Conservation (phyloP, 2,797 vertebrate genomes). For the Pristis pectinata region DNA sequence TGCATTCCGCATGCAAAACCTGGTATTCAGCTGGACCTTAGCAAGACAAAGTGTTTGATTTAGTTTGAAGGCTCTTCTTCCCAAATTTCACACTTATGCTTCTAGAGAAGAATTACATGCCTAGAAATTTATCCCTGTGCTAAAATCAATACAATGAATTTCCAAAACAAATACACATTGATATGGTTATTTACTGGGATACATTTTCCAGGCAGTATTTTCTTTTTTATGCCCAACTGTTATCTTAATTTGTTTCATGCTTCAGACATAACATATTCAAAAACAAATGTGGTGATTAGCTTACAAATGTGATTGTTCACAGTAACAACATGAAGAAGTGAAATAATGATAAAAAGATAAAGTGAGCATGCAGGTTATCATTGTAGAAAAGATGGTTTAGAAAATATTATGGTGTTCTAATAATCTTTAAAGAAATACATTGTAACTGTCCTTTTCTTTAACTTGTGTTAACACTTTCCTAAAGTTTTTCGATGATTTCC, state of each 20-base stretch:
- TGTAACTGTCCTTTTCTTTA: background rate
- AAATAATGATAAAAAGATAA: background rate
- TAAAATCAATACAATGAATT: too few species aligned
- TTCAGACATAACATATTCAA: background rate
- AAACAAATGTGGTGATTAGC: background rate
- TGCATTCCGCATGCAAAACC: background rate
- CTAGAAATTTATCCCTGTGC: too few species aligned
- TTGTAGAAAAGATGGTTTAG: background rate
- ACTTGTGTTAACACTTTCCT: background rate
- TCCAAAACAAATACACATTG: too few species aligned
- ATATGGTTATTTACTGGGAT: too few species aligned
- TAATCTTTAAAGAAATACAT: background rate
- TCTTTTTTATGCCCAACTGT: background rate
- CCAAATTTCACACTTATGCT: background rate
- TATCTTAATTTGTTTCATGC: background rate
- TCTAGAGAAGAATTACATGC: background rate
- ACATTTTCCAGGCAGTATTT: background rate
- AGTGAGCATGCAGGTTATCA: background rate
- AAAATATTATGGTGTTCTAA: background rate
- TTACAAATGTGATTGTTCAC: background rate
- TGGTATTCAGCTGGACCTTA: background rate
- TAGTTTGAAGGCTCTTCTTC: background rate
- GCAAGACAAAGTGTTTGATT: conserved; percentile 2
- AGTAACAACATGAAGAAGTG: background rate
- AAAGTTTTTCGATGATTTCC: background rate